A percentile compares a stretch with the other conserved stretches of the same genome.
Evolutionary conservation across 2,797 vertebrate species (phyloP).

Genomic region (Naso thynnoides): DNA sequence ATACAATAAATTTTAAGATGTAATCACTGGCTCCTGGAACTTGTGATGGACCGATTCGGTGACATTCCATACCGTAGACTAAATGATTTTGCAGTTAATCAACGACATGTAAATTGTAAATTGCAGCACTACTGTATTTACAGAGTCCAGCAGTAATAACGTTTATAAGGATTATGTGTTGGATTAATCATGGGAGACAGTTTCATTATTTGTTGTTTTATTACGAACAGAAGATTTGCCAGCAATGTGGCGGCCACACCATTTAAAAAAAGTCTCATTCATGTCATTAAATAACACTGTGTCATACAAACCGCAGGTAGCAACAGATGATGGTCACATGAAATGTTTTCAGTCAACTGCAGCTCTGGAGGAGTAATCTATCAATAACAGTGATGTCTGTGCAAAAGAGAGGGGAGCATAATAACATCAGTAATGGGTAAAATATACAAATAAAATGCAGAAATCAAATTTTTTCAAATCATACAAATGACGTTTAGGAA

Average conservation of each 20-base stretch:
- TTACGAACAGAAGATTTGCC: conserved; percentile 58
- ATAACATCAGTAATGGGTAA: conserved; percentile 12
- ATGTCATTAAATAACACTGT: conserved; percentile 37
- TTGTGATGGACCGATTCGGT: too few relatives aligned
- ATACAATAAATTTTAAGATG: too few relatives aligned
- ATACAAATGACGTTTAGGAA: conserved; percentile 16
- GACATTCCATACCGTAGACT: too few relatives aligned
- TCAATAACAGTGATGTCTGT: conserved; percentile 21
- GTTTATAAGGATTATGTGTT: not conserved
- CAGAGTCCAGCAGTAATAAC: not conserved
- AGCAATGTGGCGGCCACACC: conserved; percentile 28
- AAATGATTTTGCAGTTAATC: too few relatives aligned
- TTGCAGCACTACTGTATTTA: too few relatives aligned
- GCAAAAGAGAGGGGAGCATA: not conserved
- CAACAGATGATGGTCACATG: conserved; percentile 31
- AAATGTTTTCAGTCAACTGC: conserved; percentile 27
- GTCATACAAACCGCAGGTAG: conserved; percentile 25
- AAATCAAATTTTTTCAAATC: conserved; percentile 4
- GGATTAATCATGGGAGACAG: not conserved
- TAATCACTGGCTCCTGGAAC: too few relatives aligned
- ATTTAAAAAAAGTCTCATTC: conserved; percentile 58
- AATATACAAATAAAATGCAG: conserved; percentile 13
- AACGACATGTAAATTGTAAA: too few relatives aligned
- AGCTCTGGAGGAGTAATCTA: conserved; percentile 58
- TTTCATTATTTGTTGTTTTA: conserved; percentile 54